Evolutionary conservation across 2,888 invertebrate species (phyloP), one percentile per base, ranked within the genome.

Genomic region (Ectemnius lituratus): DNA sequence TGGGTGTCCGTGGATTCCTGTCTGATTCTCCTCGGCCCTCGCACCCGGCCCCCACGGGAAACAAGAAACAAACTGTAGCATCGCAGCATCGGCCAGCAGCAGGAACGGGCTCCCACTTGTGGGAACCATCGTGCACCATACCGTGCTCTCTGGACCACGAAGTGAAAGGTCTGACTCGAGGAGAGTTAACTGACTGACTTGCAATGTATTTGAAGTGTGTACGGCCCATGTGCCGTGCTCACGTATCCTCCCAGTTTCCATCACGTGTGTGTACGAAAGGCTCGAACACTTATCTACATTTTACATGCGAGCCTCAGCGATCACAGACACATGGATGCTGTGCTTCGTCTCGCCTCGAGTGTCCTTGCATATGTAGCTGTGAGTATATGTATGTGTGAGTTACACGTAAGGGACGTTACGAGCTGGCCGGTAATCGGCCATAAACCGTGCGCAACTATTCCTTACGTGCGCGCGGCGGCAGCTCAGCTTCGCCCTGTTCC

Each of bases 71-170:
- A 87, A 87, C 84, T 86, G 86, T 85, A 88, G 86, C 85, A 84
- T 85, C 84, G 37, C 8, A 37, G 37, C 37, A 37, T 37, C 37
- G 8, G 37, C 1, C 37, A 37, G 37, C 23, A 81, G 78, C 80
- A 80, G 83, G 86, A 76, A 82, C 82, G 81, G 83, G 85, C 86
- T 84, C 81, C 85, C 87, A 87, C 87, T 88, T 89, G 89, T 89
- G 89, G 88, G 89, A 89, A 89, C 88, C 87, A 85, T 87, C 88
- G 87, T 85, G 85, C 82, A 85, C 85, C 87, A 86, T 87, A 85
- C 85, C 87, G 88, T 89, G 89, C 84, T 89, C 89, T 87, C 87
- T 90, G 89, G 90, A 89, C 90, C 89, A 89, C 90, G 88, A 90
- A 90, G 90, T 90, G 90, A 90, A 90, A 90, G 90, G 90, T 89